phyloP scores from a whole-genome alignment of 2,113 vertebrate species.

The Casuarius casuarius region DNA sequence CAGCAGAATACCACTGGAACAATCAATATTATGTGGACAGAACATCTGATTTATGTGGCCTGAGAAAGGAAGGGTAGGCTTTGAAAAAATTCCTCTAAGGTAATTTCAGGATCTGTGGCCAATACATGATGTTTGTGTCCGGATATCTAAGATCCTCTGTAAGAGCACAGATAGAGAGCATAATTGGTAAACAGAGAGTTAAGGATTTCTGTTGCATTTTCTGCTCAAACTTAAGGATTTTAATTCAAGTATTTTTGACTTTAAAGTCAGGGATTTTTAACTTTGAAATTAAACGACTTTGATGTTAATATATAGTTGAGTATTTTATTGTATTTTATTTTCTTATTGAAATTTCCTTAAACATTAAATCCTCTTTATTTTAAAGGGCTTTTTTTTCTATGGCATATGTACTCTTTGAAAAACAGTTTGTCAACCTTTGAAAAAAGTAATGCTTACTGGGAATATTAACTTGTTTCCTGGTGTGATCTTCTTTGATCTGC shows the following conservation, averaged over 20 bases:
- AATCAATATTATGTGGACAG: neutral
- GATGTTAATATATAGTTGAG: neutral
- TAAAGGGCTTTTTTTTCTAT: too few relatives aligned
- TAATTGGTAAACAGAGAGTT: too few relatives aligned
- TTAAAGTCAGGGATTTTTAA: neutral
- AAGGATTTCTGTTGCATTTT: too few relatives aligned
- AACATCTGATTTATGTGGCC: neutral
- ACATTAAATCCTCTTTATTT: too few relatives aligned
- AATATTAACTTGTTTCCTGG: neutral
- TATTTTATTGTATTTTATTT: neutral
- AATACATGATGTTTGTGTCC: too few relatives aligned
- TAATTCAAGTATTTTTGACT: neutral
- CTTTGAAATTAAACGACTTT: neutral
- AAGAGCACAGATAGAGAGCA: too few relatives aligned
- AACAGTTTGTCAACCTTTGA: neutral
- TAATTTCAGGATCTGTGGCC: neutral
- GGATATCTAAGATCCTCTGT: too few relatives aligned
- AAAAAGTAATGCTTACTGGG: neutral
- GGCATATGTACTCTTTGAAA: neutral
- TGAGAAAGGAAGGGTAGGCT: neutral
- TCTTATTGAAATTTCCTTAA: neutral
- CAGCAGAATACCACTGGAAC: neutral
- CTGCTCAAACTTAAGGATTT: too few relatives aligned
- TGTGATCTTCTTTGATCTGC: neutral
- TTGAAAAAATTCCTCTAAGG: neutral